Percentiles rank a stretch among this genome's conserved stretches.
Conservation (phyloP, 2,113 vertebrate species). For the Garra rufa region DNA sequence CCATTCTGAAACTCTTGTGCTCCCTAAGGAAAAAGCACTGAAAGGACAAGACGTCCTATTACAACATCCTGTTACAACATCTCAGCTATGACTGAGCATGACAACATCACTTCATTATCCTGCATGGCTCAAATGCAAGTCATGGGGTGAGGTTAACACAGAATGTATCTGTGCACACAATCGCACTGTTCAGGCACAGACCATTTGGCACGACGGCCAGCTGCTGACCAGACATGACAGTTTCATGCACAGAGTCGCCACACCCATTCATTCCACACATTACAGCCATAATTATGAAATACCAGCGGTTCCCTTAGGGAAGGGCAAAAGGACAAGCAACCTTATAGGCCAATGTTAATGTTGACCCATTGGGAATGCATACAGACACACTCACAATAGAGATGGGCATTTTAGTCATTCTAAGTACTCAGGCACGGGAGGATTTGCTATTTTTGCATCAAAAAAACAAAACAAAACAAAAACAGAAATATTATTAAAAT, state of each 20-base stretch:
- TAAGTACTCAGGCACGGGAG: neutral
- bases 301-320: conserved; percentile 24
- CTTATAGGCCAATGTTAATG: neutral
- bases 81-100: conserved; percentile 14
- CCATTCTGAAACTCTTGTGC: neutral
- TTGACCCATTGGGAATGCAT: neutral
- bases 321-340: neutral
- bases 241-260: conserved; percentile 21
- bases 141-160: conserved; percentile 25
- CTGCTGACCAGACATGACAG: conserved; percentile 26
- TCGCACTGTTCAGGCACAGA: conserved; percentile 9
- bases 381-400: neutral
- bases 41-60: conserved; percentile 11
- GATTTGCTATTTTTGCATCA: neutral
- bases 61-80: conserved; percentile 46
- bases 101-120: conserved; percentile 35
- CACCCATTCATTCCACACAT: conserved; percentile 52
- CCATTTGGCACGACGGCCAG: conserved; percentile 29
- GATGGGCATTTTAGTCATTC: neutral
- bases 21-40: neutral
- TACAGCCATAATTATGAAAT: conserved; percentile 39
- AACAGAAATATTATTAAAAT: neutral
- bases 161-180: conserved; percentile 27
- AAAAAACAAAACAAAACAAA: too few relatives aligned
- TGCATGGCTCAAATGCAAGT: conserved; percentile 22